phyloP scores from a whole-genome alignment of 2,797 vertebrate genomes.

The Betta splendens region DNA sequence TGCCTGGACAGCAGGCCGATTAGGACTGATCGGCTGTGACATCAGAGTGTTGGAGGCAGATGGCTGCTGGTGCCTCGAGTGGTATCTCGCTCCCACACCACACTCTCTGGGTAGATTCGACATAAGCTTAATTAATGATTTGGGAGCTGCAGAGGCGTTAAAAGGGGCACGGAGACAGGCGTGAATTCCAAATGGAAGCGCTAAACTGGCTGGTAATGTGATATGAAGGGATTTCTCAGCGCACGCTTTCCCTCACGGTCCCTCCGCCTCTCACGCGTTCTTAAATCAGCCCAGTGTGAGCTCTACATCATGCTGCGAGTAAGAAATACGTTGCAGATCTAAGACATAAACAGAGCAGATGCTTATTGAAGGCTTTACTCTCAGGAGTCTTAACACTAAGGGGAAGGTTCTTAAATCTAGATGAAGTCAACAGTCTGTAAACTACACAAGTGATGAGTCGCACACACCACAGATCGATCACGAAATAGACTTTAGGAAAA shows the following conservation, averaged over 20 bases:
- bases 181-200: slow-evolving; percentile 46
- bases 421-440: slow-evolving; percentile 15
- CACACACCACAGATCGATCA: slow-evolving; percentile 11
- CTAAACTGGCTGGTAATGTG: slow-evolving; percentile 45
- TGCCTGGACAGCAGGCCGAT: slow-evolving; percentile 28
- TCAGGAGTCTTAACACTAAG: slow-evolving; percentile 13
- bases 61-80: slow-evolving; percentile 39
- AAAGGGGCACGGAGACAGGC: slow-evolving; percentile 46
- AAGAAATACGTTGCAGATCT: slow-evolving; percentile 23
- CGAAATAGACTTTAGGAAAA: neutral
- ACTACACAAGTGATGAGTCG: slow-evolving; percentile 9
- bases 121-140: slow-evolving; percentile 71
- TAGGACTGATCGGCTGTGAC: slow-evolving; percentile 40
- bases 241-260: slow-evolving; percentile 27
- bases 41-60: slow-evolving; percentile 57
- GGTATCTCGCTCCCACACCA: slow-evolving; percentile 43
- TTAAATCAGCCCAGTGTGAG: slow-evolving; percentile 34
- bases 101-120: slow-evolving; percentile 53
- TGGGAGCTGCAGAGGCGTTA: slow-evolving; percentile 65
- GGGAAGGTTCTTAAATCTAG: slow-evolving; percentile 21
- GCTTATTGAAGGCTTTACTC: slow-evolving; percentile 31
- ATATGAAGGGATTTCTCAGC: slow-evolving; percentile 35
- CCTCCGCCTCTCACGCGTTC: slow-evolving; percentile 4
- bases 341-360: slow-evolving; percentile 42
- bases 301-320: slow-evolving; percentile 12